Evolutionary conservation across 2,888 invertebrate genomes (phyloP).

Genomic region (Reticulitermes lucifugus): DNA sequence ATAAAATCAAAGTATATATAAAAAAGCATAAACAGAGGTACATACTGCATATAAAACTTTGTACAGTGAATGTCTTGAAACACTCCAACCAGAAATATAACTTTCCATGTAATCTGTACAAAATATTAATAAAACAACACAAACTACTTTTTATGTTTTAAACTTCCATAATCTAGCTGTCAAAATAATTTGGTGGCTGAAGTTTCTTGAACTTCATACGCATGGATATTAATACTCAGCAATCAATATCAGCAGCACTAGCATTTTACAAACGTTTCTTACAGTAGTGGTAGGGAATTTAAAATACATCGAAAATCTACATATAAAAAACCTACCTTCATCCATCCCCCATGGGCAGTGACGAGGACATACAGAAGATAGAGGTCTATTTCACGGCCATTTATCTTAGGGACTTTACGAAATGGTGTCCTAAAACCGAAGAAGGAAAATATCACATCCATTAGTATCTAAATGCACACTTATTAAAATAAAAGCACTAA

Average conservation of each 20-base stretch:
- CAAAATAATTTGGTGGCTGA: neutral
- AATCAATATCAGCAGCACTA: neutral
- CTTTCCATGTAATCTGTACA: too few relatives aligned
- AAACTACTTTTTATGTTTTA: too few relatives aligned
- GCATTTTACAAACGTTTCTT: neutral
- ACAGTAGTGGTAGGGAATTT: too few relatives aligned
- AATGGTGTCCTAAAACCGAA: constrained; percentile 68
- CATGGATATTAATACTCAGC: neutral
- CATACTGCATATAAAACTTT: too few relatives aligned
- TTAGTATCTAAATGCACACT: neutral
- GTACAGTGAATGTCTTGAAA: too few relatives aligned
- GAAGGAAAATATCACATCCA: constrained; percentile 43
- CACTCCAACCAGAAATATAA: too few relatives aligned
- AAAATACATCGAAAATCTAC: neutral
- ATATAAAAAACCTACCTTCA: constrained; percentile 77
- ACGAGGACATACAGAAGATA: constrained; percentile 92
- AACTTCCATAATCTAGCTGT: neutral
- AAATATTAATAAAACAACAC: too few relatives aligned
- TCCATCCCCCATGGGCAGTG: constrained; percentile 92
- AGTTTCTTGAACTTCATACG: neutral
- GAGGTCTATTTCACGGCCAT: constrained; percentile 92
- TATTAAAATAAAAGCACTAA: neutral
- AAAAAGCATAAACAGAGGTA: too few relatives aligned
- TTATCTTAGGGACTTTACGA: constrained; percentile 81
- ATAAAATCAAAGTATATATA: too few relatives aligned